Conservation (phyloP, 1,140 invertebrate genomes). For the Trachymyrmex septentrionalis region DNA sequence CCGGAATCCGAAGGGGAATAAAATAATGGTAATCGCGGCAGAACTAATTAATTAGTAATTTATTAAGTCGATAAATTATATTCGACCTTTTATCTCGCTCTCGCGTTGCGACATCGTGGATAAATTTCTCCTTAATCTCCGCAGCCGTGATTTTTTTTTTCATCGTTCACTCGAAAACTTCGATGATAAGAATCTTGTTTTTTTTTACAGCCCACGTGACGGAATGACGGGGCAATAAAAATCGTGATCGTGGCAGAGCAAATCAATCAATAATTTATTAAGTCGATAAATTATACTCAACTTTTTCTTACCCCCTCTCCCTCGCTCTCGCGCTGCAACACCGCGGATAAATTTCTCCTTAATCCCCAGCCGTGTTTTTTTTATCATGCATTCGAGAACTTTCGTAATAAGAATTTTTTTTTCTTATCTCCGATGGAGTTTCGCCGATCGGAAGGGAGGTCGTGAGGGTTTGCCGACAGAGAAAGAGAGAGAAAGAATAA, state of each 20-base stretch:
- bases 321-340: neutral
- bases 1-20: neutral
- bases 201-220: neutral
- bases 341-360: conserved; percentile 31
- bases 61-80: conserved; percentile 1
- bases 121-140: conserved; percentile 34
- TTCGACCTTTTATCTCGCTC: neutral
- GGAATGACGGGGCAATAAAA: neutral
- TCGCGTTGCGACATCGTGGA: neutral
- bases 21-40: neutral
- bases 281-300: neutral
- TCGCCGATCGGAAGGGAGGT: conserved; percentile 33
- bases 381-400: conserved; percentile 33
- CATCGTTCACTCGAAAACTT: conserved; percentile 29
- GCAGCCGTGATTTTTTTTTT: neutral
- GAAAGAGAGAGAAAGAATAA: neutral
- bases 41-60: conserved; percentile 24
- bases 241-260: neutral
- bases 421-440: conserved; percentile 35
- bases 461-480: neutral
- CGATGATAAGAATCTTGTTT: conserved; percentile 35
- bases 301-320: neutral
- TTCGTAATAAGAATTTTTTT: conserved; percentile 46
- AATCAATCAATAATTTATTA: conserved; percentile 35
- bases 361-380: conserved; percentile 4